Base-by-base conservation (phyloP, 1,140 invertebrate genomes). In the Eumeta japonica region DNA sequence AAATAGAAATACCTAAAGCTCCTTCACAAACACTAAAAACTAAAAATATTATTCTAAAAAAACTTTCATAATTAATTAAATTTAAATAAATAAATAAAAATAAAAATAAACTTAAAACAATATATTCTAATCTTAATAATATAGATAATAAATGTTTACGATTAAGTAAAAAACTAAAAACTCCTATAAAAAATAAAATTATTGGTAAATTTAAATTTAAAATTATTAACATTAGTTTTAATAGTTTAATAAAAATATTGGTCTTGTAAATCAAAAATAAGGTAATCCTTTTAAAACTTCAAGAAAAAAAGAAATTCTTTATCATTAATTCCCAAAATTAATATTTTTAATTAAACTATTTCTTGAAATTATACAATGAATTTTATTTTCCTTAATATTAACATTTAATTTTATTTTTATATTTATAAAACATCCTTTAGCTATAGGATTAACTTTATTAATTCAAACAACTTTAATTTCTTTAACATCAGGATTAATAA, bases 61-160 rank as follows among this genome's bases (percentile, higher is more conserved):
- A 79, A 66, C 60, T 58, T 67, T 75, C 64, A 66, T 56, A 62
- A 48, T 54, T 49, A 45, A 62, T 58, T 51, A 58, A 46, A 56
- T 57, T 59, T 63, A 78, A 73, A 76, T 63, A 70, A 55, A 78
- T 40, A 62, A 75, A 56, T 49, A 78, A 50, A 48, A 71, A 40
- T 46, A 70, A 62, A 79, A 67, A 78, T 60, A 78, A 48, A 45
- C 55, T 58, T 62, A 79, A 71, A 52, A 79, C 62, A 55, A 79
- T 71, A 75, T 70, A 79, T 63, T 81, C 77, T 52, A 80, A 66
- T 40, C 70, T 77, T 62, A 71, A 81, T 75, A 64, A 82, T 71
- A 55, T 62, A 63, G 60, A 83, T 83, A 68, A 81, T 51, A 81
- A 79, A 77, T 81, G 72, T 41, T 76, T 78, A 55, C 72, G 62